A percentile compares a stretch with the other conserved stretches of the same genome.
Conservation (phyloP, 2,888 invertebrate species). For the Amphipyra berbera region DNA sequence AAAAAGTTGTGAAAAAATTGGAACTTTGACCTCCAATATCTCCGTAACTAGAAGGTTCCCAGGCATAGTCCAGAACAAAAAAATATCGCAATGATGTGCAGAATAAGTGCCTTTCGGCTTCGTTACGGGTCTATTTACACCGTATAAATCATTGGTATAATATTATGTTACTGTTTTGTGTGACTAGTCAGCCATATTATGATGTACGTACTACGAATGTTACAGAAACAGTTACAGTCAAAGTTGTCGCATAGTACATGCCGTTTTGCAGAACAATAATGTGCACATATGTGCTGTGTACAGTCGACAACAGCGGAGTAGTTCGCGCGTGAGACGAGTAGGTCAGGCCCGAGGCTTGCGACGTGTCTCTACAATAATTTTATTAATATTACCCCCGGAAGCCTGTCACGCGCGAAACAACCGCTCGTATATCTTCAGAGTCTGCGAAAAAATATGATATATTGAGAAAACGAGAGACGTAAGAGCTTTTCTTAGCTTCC, state of each 20-base stretch:
- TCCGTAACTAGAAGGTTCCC: too few relatives aligned
- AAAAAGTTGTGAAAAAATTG: too few relatives aligned
- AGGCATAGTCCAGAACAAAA: too few relatives aligned
- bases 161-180: neutral
- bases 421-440: slow-evolving; percentile 85
- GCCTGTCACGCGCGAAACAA: slow-evolving; percentile 87
- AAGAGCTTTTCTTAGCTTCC: slow-evolving; percentile 83
- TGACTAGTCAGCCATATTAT: neutral
- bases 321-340: slow-evolving; percentile 65
- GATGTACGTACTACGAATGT: slow-evolving; percentile 2
- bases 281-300: slow-evolving; percentile 44
- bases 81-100: too few relatives aligned
- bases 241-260: slow-evolving; percentile 28
- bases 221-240: slow-evolving; percentile 7
- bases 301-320: slow-evolving; percentile 50
- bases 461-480: slow-evolving; percentile 86
- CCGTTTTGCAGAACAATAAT: slow-evolving; percentile 27
- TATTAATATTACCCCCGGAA: slow-evolving; percentile 88
- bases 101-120: too few relatives aligned
- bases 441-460: slow-evolving; percentile 88
- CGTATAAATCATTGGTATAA: neutral
- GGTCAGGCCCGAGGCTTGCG: slow-evolving; percentile 73
- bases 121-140: too few relatives aligned
- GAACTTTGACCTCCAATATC: too few relatives aligned
- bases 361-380: slow-evolving; percentile 89